Conservation (phyloP, 2,888 invertebrate species). For the Conops quadrifasciatus region DNA sequence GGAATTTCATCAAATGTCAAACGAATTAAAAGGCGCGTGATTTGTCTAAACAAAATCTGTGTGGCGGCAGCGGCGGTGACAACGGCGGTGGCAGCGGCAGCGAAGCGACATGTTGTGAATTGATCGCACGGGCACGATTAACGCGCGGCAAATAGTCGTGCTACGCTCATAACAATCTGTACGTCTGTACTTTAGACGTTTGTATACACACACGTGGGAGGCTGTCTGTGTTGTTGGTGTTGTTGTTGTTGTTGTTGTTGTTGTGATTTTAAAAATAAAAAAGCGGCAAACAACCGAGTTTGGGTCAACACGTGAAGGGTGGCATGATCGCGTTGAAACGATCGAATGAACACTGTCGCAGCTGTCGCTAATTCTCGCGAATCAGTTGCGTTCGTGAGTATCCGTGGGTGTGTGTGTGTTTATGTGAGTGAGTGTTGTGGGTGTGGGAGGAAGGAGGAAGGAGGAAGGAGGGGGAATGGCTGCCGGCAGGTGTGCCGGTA, state of each 20-base stretch:
- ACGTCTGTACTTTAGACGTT: not conserved
- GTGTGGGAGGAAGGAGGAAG: not conserved
- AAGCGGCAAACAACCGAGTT: not conserved
- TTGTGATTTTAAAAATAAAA: not conserved
- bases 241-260: not conserved
- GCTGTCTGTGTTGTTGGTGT: conserved; percentile 9
- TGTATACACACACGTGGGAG: not conserved
- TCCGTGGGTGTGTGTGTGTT: too few relatives aligned
- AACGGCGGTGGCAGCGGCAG: not conserved
- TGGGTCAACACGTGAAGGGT: conserved; percentile 25
- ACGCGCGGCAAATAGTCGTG: not conserved
- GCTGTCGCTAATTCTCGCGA: too few relatives aligned
- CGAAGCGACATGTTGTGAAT: not conserved
- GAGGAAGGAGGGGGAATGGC: not conserved
- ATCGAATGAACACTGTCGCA: conserved; percentile 31
- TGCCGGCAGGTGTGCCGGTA: conserved; percentile 32
- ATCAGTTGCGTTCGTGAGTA: too few relatives aligned
- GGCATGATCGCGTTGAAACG: conserved; percentile 45
- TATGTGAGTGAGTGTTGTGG: not conserved
- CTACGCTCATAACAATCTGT: too few relatives aligned
- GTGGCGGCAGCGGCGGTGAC: not conserved
- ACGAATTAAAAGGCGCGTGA: conserved; percentile 10
- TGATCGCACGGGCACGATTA: not conserved
- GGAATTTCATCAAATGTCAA: conserved; percentile 27
- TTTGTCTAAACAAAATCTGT: conserved; percentile 5